Base-by-base conservation (phyloP, 1,140 invertebrate species). In the Trissolcus basalis region DNA sequence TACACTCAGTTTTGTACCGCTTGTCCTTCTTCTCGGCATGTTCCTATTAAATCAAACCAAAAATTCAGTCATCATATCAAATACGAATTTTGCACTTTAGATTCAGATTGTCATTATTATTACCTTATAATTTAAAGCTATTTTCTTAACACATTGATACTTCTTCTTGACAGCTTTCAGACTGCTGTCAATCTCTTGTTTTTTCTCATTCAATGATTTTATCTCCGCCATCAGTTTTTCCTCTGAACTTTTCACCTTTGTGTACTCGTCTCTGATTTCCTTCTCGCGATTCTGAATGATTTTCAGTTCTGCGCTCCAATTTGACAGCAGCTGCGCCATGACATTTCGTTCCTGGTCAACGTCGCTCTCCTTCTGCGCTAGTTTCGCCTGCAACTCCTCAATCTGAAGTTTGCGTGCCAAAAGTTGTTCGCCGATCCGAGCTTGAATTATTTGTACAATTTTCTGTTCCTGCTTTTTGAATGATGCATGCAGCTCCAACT, bases 121-220 rank as follows among this genome's bases (percentile, higher is more conserved):
- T 77, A 87, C 86, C 80, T 86, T 87, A 51, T 85, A 87, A 80
- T 87, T 86, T n/a, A 69, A 51, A 15, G 80, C 84, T 15, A 70
- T 81, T 55, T 81, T 73, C 44, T 83, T 87, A 0, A 82, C 84
- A 4, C 61, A 71, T 10, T 79, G 68, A 74, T 87, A 86, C 32
- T 83, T 87, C 16, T 72, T 79, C 13, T 82, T 83, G 1, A 83
- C 36, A 2, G 67, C 65, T 51, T 80, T 69, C 2, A 86, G 53
- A 60, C 64, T 79, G 16, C 27, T 79, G 50, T 81, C 79, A 56
- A 82, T 77, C 13, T 82, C 74, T 35, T 78, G 79, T 35, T 85
- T 80, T 10, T 80, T 81, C 7, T 81, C 70, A 16, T 80, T 80
- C 49, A 85, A 50, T 0, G 19, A 15, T 12, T 82, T 78, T 10